A percentile compares a stretch with the other conserved stretches of the same genome.
phyloP scores from a whole-genome alignment of 2,113 vertebrate genomes.

The Anolis carolinensis region DNA sequence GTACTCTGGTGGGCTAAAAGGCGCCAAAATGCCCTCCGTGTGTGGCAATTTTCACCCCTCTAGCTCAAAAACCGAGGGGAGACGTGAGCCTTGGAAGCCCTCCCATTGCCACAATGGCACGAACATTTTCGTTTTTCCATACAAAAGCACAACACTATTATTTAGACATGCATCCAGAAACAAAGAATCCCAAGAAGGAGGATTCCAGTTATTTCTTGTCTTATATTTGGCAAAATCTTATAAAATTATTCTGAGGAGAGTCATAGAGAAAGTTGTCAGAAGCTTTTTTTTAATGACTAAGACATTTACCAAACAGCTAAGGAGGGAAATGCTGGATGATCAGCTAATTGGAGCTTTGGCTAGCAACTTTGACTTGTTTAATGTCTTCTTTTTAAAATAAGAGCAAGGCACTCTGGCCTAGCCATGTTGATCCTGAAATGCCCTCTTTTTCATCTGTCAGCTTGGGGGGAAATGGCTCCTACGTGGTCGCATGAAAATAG shows the following conservation, averaged over 20 bases:
- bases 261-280: not conserved
- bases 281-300: not conserved
- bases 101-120: too few species aligned
- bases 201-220: not conserved
- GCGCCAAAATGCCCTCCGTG: too few species aligned
- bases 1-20: too few species aligned
- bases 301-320: not conserved
- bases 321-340: not conserved
- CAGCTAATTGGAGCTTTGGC: not conserved
- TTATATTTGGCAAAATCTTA: not conserved
- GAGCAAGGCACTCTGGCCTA: constrained; percentile 24
- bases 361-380: not conserved
- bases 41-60: too few species aligned
- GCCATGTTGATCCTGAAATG: constrained; percentile 8
- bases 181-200: not conserved
- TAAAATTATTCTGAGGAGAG: not conserved
- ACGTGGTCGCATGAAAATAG: constrained; percentile 8
- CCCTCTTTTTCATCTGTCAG: not conserved
- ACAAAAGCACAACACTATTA: too few species aligned
- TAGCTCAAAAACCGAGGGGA: too few species aligned
- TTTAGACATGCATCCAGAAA: not conserved
- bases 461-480: not conserved
- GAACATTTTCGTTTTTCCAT: too few species aligned
- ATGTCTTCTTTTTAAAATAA: not conserved
- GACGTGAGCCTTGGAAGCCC: too few species aligned